phyloP scores from a whole-genome alignment of 2,113 vertebrate genomes.

The Dinomys branickii region DNA sequence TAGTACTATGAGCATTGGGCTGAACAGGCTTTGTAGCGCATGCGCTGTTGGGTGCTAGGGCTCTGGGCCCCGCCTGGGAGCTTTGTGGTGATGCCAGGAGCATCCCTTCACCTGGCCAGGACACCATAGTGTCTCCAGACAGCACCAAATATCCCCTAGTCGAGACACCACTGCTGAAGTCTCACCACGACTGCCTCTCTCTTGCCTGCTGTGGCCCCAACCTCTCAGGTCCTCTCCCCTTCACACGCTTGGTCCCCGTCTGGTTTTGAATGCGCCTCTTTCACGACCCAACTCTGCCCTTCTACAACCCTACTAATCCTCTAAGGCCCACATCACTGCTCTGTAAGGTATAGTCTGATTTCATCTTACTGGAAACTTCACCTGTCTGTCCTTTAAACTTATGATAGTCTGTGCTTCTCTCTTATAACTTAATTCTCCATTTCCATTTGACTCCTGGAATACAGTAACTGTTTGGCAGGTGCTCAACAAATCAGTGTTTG shows the following conservation, averaged over 20 bases:
- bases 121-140: not conserved
- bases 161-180: not conserved
- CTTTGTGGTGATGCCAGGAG: not conserved
- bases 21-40: not conserved
- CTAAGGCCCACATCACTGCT: not conserved
- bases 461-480: not conserved
- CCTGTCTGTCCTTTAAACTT: not conserved
- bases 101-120: not conserved
- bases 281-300: not conserved
- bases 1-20: not conserved
- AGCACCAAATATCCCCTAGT: not conserved
- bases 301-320: not conserved
- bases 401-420: not conserved
- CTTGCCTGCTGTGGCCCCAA: too few species aligned
- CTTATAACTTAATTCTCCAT: not conserved
- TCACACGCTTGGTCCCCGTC: not conserved
- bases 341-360: not conserved
- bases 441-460: not conserved
- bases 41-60: too few species aligned
- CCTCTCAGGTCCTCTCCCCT: not conserved
- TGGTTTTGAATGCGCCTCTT: not conserved
- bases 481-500: not conserved
- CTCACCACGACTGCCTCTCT: not conserved
- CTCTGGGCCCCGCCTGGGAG: not conserved
- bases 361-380: not conserved